phyloP scores from a whole-genome alignment of 2,113 vertebrate genomes.

The Gila orcuttii region DNA sequence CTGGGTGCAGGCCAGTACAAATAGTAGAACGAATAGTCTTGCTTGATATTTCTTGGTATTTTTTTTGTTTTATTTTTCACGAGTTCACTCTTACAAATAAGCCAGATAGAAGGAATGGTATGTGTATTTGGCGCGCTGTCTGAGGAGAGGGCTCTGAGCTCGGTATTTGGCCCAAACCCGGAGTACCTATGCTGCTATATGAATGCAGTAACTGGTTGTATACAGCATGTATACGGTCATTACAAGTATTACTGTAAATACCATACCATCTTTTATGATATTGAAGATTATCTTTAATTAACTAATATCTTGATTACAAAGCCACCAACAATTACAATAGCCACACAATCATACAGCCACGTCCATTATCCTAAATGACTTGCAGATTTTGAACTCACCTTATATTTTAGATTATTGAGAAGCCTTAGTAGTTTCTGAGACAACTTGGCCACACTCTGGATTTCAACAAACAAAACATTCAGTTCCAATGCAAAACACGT shows the following conservation, averaged over 20 bases:
- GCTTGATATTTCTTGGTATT: background rate
- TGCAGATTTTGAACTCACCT: slow-evolving; percentile 45
- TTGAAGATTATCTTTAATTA: background rate
- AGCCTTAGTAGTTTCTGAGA: background rate
- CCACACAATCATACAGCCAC: background rate
- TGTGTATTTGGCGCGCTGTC: too few relatives aligned
- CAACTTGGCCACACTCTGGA: background rate
- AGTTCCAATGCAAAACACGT: slow-evolving; percentile 55
- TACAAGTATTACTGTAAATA: background rate
- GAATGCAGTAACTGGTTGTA: too few relatives aligned
- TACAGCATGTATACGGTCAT: too few relatives aligned
- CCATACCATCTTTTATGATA: too few relatives aligned
- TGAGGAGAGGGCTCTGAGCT: too few relatives aligned
- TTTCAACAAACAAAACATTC: slow-evolving; percentile 48
- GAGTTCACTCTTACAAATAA: too few relatives aligned
- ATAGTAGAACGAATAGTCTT: background rate
- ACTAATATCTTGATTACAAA: background rate
- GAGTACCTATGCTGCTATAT: too few relatives aligned
- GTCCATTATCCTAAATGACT: background rate
- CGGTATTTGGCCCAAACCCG: too few relatives aligned
- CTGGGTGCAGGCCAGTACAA: background rate
- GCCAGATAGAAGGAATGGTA: too few relatives aligned
- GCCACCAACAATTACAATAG: background rate
- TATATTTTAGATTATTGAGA: background rate
- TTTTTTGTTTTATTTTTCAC: background rate